These are phyloP conservation scores for Pelagia noctiluca DNA, from an alignment of 30 jellyfish, hydroid and myxozoan species.

Conservation along the genomic window DNA sequence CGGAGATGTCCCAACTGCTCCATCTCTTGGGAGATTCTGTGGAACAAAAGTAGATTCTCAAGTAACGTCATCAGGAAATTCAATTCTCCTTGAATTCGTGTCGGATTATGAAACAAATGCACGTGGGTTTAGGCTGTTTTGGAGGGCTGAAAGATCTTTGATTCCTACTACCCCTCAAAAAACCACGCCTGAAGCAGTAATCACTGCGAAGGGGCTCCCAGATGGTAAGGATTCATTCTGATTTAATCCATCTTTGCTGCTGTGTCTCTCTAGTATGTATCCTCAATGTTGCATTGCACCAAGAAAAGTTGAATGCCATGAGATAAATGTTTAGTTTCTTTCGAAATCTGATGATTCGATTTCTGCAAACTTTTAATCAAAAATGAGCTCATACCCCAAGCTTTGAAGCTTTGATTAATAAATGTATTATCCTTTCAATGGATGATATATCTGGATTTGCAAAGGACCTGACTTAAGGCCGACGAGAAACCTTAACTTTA, in stretches of 20 bases:
- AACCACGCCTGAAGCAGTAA: no score
- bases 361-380: no score
- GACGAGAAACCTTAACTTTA: conserved; percentile 24
- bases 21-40: conserved; percentile 72
- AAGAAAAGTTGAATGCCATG: no score
- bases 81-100: background rate
- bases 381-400: no score
- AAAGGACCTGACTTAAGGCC: conserved; percentile 30
- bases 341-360: no score
- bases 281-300: no score
- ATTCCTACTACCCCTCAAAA: no score
- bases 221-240: no score
- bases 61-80: conserved; percentile 18
- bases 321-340: no score
- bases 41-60: conserved; percentile 13
- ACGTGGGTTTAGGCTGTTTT: conserved; percentile 21
- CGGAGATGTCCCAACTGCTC: conserved; percentile 76
- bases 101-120: conserved; percentile 25
- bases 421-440: conserved; percentile 26
- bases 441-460: conserved; percentile 51
- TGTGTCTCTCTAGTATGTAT: no score
- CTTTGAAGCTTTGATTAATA: conserved; percentile 26
- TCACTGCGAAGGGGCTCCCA: no score
- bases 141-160: conserved; percentile 48
- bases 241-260: no score